Evolutionary conservation across 2,113 vertebrate species (phyloP), one percentile per base, ranked within the genome.

Genomic region (Salvator merianae): DNA sequence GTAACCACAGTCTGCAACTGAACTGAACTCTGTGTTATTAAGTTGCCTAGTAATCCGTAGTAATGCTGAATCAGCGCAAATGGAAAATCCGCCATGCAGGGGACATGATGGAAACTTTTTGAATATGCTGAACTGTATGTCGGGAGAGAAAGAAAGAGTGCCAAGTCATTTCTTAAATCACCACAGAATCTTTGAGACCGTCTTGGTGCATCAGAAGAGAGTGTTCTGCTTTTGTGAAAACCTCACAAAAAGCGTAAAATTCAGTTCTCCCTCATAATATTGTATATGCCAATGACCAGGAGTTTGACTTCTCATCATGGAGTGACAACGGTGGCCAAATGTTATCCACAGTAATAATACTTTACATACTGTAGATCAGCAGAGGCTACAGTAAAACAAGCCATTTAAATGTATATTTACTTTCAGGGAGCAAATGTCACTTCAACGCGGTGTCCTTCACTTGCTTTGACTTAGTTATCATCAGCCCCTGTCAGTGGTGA

Each of bases 191-290:
- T 77, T 79, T 65, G 83, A 90, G 87, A 88, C 80, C 85, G 87
- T 30, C 70, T 90, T 90, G 70, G 75, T 81, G 34, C 65, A 86
- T 90, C 65, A 77, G 69, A 91, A 89, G 84, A 59, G 32, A 86
- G 32, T 26, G 73, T 30, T 83, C 83, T 32, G 7, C 88, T 88
- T 84, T 91, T 91, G 84, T 78, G 3, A 0, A 92, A 89, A 40
- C 89, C 81, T 84, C 88, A 90, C 75, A 68, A 89, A 88, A 87
- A 92, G 86, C 88, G 83, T 89, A 72, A 84, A 86, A 7, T 79
- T 80, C 83, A 66, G 78, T 38, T 22, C 84, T 34, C 28, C 22
- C 50, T 75, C 0, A 72, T 88, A 32, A 26, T 28, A 6, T 72
- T 63, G 22, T 20, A 32, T 34, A 13, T 28, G n/a, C 36, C 26